Evolutionary conservation across 2,888 invertebrate species (phyloP).

Genomic region (Timema podura): DNA sequence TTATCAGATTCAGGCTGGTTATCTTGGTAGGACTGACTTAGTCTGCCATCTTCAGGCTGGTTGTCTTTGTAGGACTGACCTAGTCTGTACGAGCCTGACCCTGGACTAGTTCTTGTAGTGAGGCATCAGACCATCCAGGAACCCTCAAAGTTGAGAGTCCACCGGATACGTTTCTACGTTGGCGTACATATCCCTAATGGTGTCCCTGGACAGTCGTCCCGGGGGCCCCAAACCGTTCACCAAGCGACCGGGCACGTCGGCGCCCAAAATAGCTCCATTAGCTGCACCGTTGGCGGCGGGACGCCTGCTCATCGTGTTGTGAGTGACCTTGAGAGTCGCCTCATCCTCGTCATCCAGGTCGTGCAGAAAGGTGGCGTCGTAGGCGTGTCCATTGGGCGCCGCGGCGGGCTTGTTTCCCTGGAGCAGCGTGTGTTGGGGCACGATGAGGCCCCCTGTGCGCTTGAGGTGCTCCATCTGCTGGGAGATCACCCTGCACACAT

Average conservation of each 20-base stretch:
- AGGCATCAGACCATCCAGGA: too few species aligned
- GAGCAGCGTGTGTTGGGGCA: slow-evolving; percentile 30
- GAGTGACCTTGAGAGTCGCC: slow-evolving; percentile 44
- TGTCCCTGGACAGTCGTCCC: slow-evolving; percentile 39
- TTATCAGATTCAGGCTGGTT: too few species aligned
- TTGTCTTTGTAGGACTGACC: too few species aligned
- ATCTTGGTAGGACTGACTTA: too few species aligned
- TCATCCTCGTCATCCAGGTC: slow-evolving; percentile 35
- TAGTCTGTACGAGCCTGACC: too few species aligned
- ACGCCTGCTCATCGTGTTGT: slow-evolving; percentile 38
- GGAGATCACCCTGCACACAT: slow-evolving; percentile 49
- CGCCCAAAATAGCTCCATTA: neutral
- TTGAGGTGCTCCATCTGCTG: slow-evolving; percentile 59
- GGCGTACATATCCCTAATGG: slow-evolving; percentile 44
- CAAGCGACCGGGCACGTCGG: slow-evolving; percentile 9
- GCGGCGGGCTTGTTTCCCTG: slow-evolving; percentile 5
- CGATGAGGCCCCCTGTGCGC: slow-evolving; percentile 33
- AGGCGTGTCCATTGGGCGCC: slow-evolving; percentile 15
- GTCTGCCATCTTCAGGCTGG: too few species aligned
- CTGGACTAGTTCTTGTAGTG: too few species aligned
- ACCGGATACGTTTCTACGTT: slow-evolving; percentile 46
- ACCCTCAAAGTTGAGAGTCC: slow-evolving; percentile 39
- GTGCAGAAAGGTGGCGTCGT: slow-evolving; percentile 33
- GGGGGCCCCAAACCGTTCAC: slow-evolving; percentile 22
- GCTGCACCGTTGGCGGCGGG: slow-evolving; percentile 30